Base-by-base conservation (phyloP, 2,888 invertebrate species). In the Melanchra persicariae region DNA sequence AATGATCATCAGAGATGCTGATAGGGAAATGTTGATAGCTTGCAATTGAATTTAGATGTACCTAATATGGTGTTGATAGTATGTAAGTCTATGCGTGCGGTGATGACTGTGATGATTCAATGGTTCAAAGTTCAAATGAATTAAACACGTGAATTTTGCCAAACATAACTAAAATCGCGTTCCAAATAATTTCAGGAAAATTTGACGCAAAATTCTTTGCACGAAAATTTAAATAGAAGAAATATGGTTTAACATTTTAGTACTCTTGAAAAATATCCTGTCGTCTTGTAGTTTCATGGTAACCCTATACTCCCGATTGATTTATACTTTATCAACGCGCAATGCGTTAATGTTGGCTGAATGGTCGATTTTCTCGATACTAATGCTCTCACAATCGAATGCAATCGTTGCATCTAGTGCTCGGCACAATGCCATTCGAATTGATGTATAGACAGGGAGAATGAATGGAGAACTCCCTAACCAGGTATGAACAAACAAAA, bases 301-400 rank as follows among this genome's bases (percentile, higher is more conserved):
- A 82, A 85, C 87, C 85, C 81, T 83, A 87, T 72, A 65, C 22
- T 59, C 74, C 74, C 74, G 87, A 87, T 87, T 91, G 90, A 92
- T 91, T 91, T 88, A 89, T 87, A 85, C 84, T 77, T 77, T 87
- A 89, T 89, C 88, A 90, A 83, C 79, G 79, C 86, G 77, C 85
- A 80, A 88, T 84, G 89, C 88, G 89, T 88, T 89, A 89, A 89
- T 87, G 86, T 86, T 82, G 78, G 82, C 79, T 85, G 79, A 72
- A 70, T 82, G 78, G 83, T 79, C 85, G 79, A 72, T 72, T 70
- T 59, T 80, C 77, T 77, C 83, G 77, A 82, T 82, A 70, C 77
- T 64, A 83, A 75, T 69, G 70, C 63, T 65, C 81, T 70, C 65
- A 64, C 71, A 75, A 81, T 82, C 77, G 80, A 71, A 71, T 78